Evolutionary conservation across 2,113 vertebrate species (phyloP).

Genomic region (Dipodomys spectabilis): DNA sequence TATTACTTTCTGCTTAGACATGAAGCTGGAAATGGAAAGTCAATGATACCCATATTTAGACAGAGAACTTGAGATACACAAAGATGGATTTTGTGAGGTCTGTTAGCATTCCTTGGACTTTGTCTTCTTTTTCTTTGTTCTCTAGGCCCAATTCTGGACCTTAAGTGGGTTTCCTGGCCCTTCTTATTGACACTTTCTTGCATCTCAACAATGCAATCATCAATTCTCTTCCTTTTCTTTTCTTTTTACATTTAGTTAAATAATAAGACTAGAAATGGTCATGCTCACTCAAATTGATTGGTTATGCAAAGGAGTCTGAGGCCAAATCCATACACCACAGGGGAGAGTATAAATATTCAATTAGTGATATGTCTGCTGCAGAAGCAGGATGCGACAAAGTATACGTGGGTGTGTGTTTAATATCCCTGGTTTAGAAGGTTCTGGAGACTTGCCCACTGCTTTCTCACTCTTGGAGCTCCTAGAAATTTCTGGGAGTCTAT

Average conservation of each 20-base stretch:
- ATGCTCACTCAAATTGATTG: not conserved
- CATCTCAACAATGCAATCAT: not conserved
- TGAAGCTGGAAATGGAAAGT: not conserved
- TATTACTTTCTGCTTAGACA: not conserved
- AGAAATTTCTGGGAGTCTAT: not conserved
- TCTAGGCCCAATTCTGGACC: not conserved
- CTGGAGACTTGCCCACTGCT: not conserved
- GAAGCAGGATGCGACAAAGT: not conserved
- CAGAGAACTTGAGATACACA: not conserved
- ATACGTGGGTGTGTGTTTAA: not conserved
- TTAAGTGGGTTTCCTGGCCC: not conserved
- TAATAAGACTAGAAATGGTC: not conserved
- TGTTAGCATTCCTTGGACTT: not conserved
- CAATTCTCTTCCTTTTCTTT: not conserved
- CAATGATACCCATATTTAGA: not conserved
- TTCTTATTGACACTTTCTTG: not conserved
- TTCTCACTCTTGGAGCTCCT: slow-evolving; percentile 10
- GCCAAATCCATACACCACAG: slow-evolving; percentile 26
- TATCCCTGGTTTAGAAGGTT: not conserved
- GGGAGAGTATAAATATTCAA: slow-evolving; percentile 24
- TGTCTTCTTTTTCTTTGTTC: not conserved
- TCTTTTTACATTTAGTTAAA: not conserved
- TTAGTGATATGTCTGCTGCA: not conserved
- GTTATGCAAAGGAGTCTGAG: not conserved
- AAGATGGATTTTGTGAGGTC: not conserved